Base-by-base conservation (phyloP, 2,113 vertebrate species). In the Cyprinodon tularosa region DNA sequence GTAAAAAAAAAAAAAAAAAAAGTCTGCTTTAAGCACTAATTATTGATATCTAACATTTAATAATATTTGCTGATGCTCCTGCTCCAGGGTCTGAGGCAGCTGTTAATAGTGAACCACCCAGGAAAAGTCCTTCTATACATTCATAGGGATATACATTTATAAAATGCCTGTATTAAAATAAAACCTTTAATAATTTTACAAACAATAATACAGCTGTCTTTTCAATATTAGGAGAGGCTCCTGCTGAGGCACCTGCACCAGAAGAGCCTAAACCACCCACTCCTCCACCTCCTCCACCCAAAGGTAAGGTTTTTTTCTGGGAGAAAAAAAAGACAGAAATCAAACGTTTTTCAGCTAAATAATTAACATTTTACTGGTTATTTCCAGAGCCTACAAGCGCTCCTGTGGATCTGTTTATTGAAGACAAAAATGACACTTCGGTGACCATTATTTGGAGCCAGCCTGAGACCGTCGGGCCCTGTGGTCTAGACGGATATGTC, bases 401-500 rank as follows among this genome's bases (percentile, higher is more conserved):
- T 20, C 97, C 97, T 0, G 22, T 94, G 84, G 91, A 93, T 50
- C 87, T 99, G 89, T 80, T 94, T 0, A 69, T 98, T 74, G 96
- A 98, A 80, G 96, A 96, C 50, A 96, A 98, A 92, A 97, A 90
- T 0, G 94, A 95, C 63, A 95, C 91, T 59, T 95, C 96, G 0
- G 90, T 98, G 66, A 94, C 95, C 0, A 91, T 99, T 90, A 96
- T 94, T 61, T 99, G 97, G 97, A 97, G 95, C 84, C 93, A 95
- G 65, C 97, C 97, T 0, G 96, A 96, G 85, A 90, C 63, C n/a
- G 86, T 90, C 0, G 97, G 97, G 47, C 38, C 3, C 5, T 64
- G 88, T 0, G 94, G 94, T 29, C 86, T 98, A 72, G 96, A 97
- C 74, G 97, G 97, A 82, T 99, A 98, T 7, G 15, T 91, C 62